Conservation (phyloP, 92 coral and sea anemone species). For the Plumapathes pennacea region DNA sequence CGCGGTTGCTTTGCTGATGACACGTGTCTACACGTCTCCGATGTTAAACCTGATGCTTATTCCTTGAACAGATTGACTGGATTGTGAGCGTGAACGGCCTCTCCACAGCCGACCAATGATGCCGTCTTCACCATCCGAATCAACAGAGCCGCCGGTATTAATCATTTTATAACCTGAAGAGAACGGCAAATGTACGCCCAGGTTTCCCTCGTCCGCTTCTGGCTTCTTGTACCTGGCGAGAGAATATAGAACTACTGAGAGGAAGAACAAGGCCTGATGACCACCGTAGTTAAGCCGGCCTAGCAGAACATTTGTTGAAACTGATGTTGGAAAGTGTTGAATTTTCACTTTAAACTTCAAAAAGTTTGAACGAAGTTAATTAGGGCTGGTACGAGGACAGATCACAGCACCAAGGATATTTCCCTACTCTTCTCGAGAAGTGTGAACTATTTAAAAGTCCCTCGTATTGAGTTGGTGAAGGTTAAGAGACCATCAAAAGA, state of each 20-base stretch:
- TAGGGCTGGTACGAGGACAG: too few species aligned
- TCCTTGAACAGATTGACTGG: conserved; percentile 16
- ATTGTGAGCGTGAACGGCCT: conserved; percentile 16
- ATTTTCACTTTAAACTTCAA: too few species aligned
- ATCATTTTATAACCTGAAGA: conserved; percentile 65
- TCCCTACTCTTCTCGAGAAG: too few species aligned
- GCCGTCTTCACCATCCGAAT: conserved; percentile 2
- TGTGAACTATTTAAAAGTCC: too few species aligned
- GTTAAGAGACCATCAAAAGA: too few species aligned
- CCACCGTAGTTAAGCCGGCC: not conserved
- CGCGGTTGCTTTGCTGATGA: too few species aligned
- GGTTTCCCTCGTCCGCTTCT: conserved; percentile 67
- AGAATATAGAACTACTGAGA: not conserved
- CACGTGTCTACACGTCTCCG: conserved; percentile 50
- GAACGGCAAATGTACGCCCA: conserved; percentile 70
- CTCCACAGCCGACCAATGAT: conserved; percentile 22
- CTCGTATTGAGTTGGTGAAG: too few species aligned
- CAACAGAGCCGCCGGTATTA: conserved; percentile 46
- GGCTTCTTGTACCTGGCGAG: conserved; percentile 73
- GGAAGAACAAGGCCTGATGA: too few species aligned
- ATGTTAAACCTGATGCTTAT: conserved; percentile 8
- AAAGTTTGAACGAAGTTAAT: too few species aligned
- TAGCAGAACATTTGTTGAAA: too few species aligned
- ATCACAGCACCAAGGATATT: too few species aligned
- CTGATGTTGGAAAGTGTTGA: too few species aligned